Base-by-base conservation (phyloP, 1,140 invertebrate genomes). In the Aphelenchoides avenae region DNA sequence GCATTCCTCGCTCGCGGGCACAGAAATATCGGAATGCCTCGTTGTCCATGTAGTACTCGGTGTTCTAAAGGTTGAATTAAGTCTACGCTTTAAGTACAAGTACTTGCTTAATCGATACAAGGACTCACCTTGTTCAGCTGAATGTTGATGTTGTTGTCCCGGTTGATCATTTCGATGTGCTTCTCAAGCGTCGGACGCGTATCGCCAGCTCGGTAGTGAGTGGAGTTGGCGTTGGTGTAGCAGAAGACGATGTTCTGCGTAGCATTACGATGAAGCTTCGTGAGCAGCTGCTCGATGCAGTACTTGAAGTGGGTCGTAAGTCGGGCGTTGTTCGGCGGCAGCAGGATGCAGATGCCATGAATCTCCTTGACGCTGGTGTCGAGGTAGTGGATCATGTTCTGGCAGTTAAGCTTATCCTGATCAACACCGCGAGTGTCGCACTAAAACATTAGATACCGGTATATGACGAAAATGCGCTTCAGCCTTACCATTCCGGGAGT, bases 231-330 rank as follows among this genome's bases (percentile, higher is more conserved):
- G 33, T 66, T 67, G 11, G 64, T 66, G 49, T 70, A 66, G 18
- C 60, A 48, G 47, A 66, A 66, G n/a, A 66, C 20, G 20, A 66
- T 66, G 37, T 66, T 66, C 22, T 70, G 27, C 26, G 62, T 42
- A 22, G 66, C 66, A 34, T 57, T 33, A 9, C 33, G 13, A 7
- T 61, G 47, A 3, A 68, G 37, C 22, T 54, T 26, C 5, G 27
- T 56, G 0, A 75, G 39, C 1, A 75, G 50, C 48, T 75, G 69
- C 20, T 70, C 60, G 24, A 75, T 57, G 22, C 73, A 76, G 48
- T 71, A 75, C 29, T 34, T 24, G 36, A 75, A 75, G 34, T 48
- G 43, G 5, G 61, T 20, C n/a, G 33, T 66, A 5, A 62, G 33
- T 3, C 52, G 1, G 11, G 63, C 6, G 15, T 57, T 24, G 48